Evolutionary conservation across 2,113 vertebrate species (phyloP).

Genomic region (Pelmatolapia mariae): DNA sequence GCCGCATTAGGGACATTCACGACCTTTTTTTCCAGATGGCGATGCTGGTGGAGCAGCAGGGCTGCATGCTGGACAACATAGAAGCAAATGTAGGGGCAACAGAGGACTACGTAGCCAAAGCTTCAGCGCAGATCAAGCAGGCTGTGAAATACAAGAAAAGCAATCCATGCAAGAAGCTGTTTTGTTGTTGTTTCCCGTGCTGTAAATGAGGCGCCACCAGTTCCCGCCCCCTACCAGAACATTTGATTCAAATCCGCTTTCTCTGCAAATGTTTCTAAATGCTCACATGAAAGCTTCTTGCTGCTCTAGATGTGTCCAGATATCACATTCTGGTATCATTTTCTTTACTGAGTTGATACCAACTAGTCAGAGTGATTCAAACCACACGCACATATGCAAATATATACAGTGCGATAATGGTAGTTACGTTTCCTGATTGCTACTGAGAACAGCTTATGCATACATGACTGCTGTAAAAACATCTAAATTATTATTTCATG

Average conservation of each 20-base stretch:
- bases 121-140: conserved; percentile 75
- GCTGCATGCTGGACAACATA: conserved; percentile 81
- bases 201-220: conserved; percentile 45
- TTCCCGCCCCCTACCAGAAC: background rate
- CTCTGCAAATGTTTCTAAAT: background rate
- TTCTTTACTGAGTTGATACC: background rate
- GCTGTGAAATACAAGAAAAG: conserved; percentile 83
- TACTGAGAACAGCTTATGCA: background rate
- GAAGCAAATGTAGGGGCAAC: conserved; percentile 81
- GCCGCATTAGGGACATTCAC: conserved; percentile 85
- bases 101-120: conserved; percentile 79
- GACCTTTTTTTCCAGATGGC: conserved; percentile 95
- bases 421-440: conserved; percentile 20
- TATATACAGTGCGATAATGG: background rate
- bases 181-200: conserved; percentile 89
- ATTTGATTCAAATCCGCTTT: background rate
- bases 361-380: background rate
- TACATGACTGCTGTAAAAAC: background rate
- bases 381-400: conserved; percentile 32
- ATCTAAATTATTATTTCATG: background rate
- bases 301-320: background rate
- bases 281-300: background rate
- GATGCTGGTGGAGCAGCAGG: conserved; percentile 89
- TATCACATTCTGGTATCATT: background rate
- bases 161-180: conserved; percentile 83